These are phyloP conservation scores for Odontamblyopus rebecca DNA, from an alignment of 2,797 vertebrate species.

Conservation along the genomic window DNA sequence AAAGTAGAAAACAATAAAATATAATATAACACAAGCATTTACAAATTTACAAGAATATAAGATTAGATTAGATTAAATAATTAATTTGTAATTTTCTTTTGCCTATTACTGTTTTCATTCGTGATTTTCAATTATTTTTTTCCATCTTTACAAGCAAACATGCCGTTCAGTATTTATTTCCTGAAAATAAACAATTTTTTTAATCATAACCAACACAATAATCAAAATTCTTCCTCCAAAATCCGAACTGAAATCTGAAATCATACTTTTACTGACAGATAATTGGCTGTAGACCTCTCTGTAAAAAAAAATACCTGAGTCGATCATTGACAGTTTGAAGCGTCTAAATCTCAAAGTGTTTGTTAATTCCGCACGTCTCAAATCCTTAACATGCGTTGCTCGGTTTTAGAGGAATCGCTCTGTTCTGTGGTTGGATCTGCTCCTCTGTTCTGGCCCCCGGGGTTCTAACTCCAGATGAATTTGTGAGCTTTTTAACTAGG, in stretches of 20 bases:
- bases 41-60: too few species aligned
- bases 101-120: too few species aligned
- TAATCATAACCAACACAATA: too few species aligned
- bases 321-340: not conserved
- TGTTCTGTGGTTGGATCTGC: not conserved
- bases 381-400: not conserved
- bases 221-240: not conserved
- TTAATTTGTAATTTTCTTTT: too few species aligned
- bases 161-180: too few species aligned
- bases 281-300: not conserved
- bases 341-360: not conserved
- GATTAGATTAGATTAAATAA: too few species aligned
- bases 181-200: too few species aligned
- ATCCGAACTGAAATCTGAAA: too few species aligned
- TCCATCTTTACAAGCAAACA: too few species aligned
- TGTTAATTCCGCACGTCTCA: not conserved
- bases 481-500: constrained; percentile 59
- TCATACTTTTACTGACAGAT: not conserved
- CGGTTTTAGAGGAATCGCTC: not conserved
- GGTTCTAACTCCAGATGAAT: constrained; percentile 54
- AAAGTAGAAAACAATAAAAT: too few species aligned
- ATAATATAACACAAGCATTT: too few species aligned
- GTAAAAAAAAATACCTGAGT: not conserved
- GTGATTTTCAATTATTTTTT: too few species aligned
- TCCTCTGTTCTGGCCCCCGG: constrained; percentile 15